phyloP scores from a whole-genome alignment of 2,888 invertebrate species.

The Lottia scabra region DNA sequence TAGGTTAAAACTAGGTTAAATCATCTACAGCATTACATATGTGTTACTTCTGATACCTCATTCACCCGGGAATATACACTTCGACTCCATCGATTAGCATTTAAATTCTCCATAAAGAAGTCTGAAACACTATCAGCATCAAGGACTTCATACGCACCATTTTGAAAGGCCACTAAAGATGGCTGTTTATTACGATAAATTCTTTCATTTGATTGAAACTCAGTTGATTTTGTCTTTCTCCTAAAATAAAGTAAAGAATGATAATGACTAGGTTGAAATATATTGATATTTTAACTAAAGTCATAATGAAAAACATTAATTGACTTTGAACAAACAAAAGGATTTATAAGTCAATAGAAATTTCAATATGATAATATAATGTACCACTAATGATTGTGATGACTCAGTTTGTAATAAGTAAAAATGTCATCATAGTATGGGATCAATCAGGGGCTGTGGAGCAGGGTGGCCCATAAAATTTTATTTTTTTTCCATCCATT shows the following conservation, averaged over 20 bases:
- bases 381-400: too few relatives aligned
- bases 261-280: neutral
- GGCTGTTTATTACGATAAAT: constrained; percentile 11
- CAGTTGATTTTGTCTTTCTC: constrained; percentile 5
- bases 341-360: too few relatives aligned
- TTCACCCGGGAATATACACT: constrained; percentile 14
- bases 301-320: too few relatives aligned
- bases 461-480: too few relatives aligned
- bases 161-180: constrained; percentile 13
- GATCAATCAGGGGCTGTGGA: too few relatives aligned
- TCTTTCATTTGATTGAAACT: constrained; percentile 6
- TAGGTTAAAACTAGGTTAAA: too few relatives aligned
- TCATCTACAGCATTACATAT: neutral
- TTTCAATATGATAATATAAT: too few relatives aligned
- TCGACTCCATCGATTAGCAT: constrained; percentile 6
- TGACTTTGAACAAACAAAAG: too few relatives aligned
- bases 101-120: neutral
- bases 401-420: too few relatives aligned
- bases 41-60: constrained; percentile 10
- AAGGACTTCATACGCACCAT: constrained; percentile 15
- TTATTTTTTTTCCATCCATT: too few relatives aligned
- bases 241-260: neutral
- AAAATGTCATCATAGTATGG: too few relatives aligned
- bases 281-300: too few relatives aligned
- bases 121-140: neutral